Evolutionary conservation across 2,888 invertebrate genomes (phyloP).

Genomic region (Trypoxylon attenuatum): DNA sequence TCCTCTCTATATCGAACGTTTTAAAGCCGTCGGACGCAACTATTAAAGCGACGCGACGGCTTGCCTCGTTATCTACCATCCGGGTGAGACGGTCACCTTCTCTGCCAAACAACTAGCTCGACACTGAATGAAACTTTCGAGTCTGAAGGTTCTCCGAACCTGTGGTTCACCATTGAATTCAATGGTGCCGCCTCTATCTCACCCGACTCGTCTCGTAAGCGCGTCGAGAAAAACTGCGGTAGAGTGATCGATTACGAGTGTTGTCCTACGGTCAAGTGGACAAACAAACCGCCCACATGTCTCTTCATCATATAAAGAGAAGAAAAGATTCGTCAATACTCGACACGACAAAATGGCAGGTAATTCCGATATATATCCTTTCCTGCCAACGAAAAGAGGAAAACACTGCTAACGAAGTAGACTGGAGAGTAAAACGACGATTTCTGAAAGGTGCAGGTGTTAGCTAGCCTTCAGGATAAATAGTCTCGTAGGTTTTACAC

Average conservation of each 20-base stretch:
- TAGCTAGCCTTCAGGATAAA: too few relatives aligned
- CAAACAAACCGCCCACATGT: not conserved
- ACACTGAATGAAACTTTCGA: too few relatives aligned
- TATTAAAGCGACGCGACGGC: not conserved
- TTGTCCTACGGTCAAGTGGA: not conserved
- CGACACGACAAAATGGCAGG: not conserved
- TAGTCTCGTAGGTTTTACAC: not conserved
- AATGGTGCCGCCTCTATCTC: not conserved
- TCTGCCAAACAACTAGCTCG: too few relatives aligned
- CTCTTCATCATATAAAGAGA: too few relatives aligned
- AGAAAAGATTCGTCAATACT: not conserved
- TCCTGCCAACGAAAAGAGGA: too few relatives aligned
- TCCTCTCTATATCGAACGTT: too few relatives aligned
- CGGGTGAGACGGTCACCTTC: too few relatives aligned
- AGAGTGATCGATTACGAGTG: not conserved
- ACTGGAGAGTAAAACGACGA: too few relatives aligned
- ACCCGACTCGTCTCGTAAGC: not conserved
- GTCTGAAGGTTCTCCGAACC: too few relatives aligned
- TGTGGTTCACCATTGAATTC: not conserved
- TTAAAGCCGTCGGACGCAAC: constrained; percentile 21
- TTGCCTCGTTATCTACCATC: constrained; percentile 6
- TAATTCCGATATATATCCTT: too few relatives aligned
- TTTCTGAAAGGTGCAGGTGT: too few relatives aligned
- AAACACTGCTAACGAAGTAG: too few relatives aligned
- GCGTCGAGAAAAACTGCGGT: not conserved